Evolutionary conservation across 2,888 invertebrate genomes (phyloP), one percentile per base, ranked within the genome.

Genomic region (Seira sanloemensis): DNA sequence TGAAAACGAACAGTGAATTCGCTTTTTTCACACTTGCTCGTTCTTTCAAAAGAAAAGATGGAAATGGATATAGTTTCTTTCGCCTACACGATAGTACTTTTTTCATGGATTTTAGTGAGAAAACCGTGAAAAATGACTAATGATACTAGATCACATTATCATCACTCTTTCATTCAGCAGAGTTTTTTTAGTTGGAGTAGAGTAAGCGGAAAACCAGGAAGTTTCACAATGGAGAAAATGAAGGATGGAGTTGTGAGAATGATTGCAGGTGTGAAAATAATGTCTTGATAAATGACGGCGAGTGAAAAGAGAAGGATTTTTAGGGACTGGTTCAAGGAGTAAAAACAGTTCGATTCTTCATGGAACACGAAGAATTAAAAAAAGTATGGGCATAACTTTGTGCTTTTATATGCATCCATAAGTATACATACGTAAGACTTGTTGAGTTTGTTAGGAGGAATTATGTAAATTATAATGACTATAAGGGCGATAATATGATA

Each of bases 221-320:
- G 37, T 37, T 37, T 37, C 12, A n/a, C n/a, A 37, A 37, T 37
- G 37, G 58, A 58, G n/a, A 58, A 58, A 58, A 58, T 12, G 4
- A 37, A 7, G 4, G 37, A 7, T 7, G 58, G 5, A 58, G 58
- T 58, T 58, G 21, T 81, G 80, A 25, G 80, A 81, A 81, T 54
- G 1, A 1, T 21, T 4, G 54, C 80, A 81, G 75, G 80, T 81
- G 80, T 74, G 80, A 75, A 25, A 27, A 46, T 76, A 50, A 73
- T 67, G 50, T 67, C 67, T 67, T 50, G 65, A 74, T 74, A 23
- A 65, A 25, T 16, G 26, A 19, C 18, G 16, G 26, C 19, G 26
- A 25, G 58, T 46, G 73, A 46, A 5, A 25, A 69, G n/a, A 69
- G 16, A 2, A 73, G 26, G 21, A n/a, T n/a, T n/a, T n/a, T n/a